Conservation (phyloP, 2,888 invertebrate genomes). For the Cephus spinipes region DNA sequence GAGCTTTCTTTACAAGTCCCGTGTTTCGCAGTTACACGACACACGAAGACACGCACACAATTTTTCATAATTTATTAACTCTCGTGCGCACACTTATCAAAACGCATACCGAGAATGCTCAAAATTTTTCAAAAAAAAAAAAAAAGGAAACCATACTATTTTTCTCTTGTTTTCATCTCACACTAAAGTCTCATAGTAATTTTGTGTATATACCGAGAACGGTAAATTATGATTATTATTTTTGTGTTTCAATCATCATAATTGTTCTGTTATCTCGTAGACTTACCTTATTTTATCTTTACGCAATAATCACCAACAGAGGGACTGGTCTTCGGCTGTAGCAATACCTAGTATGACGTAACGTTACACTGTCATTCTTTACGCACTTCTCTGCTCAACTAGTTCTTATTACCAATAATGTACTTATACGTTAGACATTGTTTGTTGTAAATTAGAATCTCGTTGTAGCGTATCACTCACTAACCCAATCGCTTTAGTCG, state of each 20-base stretch:
- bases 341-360: conserved; percentile 41
- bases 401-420: conserved; percentile 38
- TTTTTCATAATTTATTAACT: background rate
- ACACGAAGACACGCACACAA: background rate
- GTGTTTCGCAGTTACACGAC: background rate
- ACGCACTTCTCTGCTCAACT: conserved; percentile 52
- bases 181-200: background rate
- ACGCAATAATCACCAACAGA: conserved; percentile 42
- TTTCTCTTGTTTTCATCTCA: background rate
- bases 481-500: background rate
- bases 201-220: background rate
- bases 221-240: conserved; percentile 14
- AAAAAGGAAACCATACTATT: background rate
- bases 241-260: conserved; percentile 15
- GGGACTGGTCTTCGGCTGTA: conserved; percentile 31
- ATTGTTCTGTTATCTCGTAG: background rate
- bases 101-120: background rate
- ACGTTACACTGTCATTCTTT: conserved; percentile 36
- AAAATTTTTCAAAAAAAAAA: background rate
- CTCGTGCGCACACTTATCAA: background rate
- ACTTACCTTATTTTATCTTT: background rate
- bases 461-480: conserved; percentile 1
- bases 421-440: background rate
- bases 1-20: background rate
- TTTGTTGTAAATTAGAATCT: background rate